Evolutionary conservation across 2,888 invertebrate genomes (phyloP), one percentile per base, ranked within the genome.

Genomic region (Iphiclides podalirius): DNA sequence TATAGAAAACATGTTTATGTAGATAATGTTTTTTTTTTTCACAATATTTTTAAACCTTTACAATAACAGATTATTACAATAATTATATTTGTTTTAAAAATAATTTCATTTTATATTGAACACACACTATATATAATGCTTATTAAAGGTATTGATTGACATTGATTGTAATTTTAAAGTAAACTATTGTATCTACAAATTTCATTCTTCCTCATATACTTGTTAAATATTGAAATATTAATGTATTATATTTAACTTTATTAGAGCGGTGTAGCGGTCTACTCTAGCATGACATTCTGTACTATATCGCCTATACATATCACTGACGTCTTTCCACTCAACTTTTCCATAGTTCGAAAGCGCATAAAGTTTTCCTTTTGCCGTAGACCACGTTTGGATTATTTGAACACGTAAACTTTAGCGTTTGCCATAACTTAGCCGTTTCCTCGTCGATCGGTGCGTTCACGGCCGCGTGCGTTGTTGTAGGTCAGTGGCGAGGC

Each of bases 401-500:
- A 53, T 38, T 35, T 45, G 45, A 42, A 42, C 3, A 20, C 6
- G 20, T 20, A n/a, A n/a, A 35, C 8, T 44, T 35, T 52, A 48
- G 28, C 34, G 35, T 40, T 37, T 37, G 6, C n/a, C n/a, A n/a
- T n/a, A n/a, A n/a, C n/a, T n/a, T n/a, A n/a, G n/a, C 4, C 12
- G 8, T 20, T 33, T 14, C 16, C 1, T 2, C 11, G 20, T n/a
- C 3, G 7, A 31, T 20, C 41, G 16, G 37, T 46, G 45, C 28
- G 40, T 37, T 35, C 33, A 47, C 11, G 26, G 11, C 4, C 16
- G 26, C 47, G 37, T 28, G 53, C 52, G 37, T 82, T 77, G 70
- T 90, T 90, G 20, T 79, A 95, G 94, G 79, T 94, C 96, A 17
- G 97, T 97, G 56, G 97, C 98, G 45, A 93, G 93, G 65, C 94